Evolutionary conservation across 2,113 vertebrate genomes (phyloP), one percentile per base, ranked within the genome.

Genomic region (Osmerus mordax): DNA sequence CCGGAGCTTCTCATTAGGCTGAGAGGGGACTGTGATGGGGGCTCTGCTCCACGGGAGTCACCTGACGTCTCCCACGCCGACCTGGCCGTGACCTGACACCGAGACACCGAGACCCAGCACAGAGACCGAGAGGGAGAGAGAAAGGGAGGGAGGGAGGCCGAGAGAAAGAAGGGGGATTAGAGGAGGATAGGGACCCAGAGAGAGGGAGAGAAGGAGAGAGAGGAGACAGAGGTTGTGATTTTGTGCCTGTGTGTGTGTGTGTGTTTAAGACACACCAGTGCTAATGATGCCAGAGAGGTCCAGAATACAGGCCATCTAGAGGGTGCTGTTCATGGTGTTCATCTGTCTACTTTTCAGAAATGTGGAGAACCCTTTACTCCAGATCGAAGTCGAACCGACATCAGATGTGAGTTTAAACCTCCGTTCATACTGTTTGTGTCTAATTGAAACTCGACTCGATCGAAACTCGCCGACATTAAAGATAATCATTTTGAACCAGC

Each of bases 371-470:
- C 97, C 97, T 73, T 90, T 98, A 84, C 97, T 99, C 90, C 96
- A 98, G 88, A 98, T 99, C 89, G 97, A 98, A 93, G 96, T 99
- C 77, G 96, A 98, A 84, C 95, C 96, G 59, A 97, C 95, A 62
- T 98, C 96, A 0, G 97, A 99, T 85, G 97, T 99, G 87, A 96
- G 96, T 90, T 47, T 28, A 25, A 69, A 1, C 14, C 2, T 28
- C 59, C 63, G 63, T 4, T 0, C 14, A 6, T 71, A 1, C 23
- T 28, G 32, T 36, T 36, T 36, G 0, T 62, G 51, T 58, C 6
- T 67, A 15, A 11, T 15, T 55, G 29, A 65, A 29, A 3, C 19
- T 7, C 4, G 28, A 58, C 52, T 19, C n/a, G n/a, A n/a, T n/a
- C n/a, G n/a, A n/a, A n/a, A n/a, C n/a, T n/a, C 41, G 41, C 11